Evolutionary conservation across 23 tunicate species (phyloP).

Genomic region (Trididemnum nubilum): DNA sequence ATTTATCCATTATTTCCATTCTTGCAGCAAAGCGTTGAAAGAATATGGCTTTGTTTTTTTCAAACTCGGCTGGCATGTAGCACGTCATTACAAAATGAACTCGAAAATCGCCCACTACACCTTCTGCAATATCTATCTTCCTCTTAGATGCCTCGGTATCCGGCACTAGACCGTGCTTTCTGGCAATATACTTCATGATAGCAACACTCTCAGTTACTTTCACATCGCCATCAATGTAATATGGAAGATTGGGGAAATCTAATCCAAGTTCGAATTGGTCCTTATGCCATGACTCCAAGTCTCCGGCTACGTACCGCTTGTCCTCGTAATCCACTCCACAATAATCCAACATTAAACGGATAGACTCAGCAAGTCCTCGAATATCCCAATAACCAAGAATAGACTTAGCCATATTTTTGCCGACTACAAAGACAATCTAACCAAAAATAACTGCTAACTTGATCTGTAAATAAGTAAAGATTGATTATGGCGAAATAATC

Average conservation of each 20-base stretch:
- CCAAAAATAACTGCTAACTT: too few species aligned
- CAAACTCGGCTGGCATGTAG: slow-evolving; percentile 12
- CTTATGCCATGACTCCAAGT: background rate
- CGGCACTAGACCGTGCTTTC: slow-evolving; percentile 17
- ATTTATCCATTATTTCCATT: slow-evolving; percentile 32
- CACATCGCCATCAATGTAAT: slow-evolving; percentile 60
- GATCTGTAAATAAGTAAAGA: too few species aligned
- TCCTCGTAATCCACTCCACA: slow-evolving; percentile 41
- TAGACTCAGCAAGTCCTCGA: slow-evolving; percentile 30
- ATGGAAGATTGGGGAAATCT: slow-evolving; percentile 69
- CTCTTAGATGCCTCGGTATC: background rate
- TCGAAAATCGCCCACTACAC: slow-evolving; percentile 35
- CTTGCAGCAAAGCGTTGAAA: slow-evolving; percentile 1
- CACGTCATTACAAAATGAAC: background rate
- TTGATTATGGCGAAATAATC: too few species aligned
- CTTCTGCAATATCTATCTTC: slow-evolving; percentile 34
- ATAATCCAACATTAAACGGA: slow-evolving; percentile 48
- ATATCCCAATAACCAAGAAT: slow-evolving; percentile 44
- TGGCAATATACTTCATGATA: slow-evolving; percentile 40
- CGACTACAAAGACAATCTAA: too few species aligned
- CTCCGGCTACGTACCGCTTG: slow-evolving; percentile 6
- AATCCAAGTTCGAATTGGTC: slow-evolving; percentile 31
- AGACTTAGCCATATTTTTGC: slow-evolving; percentile 26
- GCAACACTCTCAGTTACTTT: slow-evolving; percentile 38
- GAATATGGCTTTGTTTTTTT: slow-evolving; percentile 19